A percentile compares a stretch with the other conserved stretches of the same genome.
Evolutionary conservation across 2,797 vertebrate species (phyloP).

Genomic region (Acrocephalus scirpaceus): DNA sequence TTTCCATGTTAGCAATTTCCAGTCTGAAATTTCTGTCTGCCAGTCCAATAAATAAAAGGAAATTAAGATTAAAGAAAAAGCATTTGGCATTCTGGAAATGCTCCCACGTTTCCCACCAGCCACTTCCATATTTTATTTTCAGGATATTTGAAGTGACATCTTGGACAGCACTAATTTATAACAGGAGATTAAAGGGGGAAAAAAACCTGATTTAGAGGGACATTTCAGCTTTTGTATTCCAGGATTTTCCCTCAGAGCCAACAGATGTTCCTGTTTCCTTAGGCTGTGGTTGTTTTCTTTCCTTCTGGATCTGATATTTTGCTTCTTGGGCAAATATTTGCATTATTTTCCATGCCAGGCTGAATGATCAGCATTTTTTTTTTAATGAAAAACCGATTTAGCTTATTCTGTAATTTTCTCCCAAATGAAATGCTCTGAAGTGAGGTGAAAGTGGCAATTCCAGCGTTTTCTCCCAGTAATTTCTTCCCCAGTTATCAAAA

Average conservation of each 20-base stretch:
- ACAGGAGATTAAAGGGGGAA: not conserved
- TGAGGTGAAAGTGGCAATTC: not conserved
- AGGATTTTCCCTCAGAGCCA: not conserved
- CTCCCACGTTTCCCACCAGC: not conserved
- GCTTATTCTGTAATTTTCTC: not conserved
- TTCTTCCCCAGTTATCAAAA: not conserved
- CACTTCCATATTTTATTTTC: not conserved
- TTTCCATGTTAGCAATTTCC: not conserved
- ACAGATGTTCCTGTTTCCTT: slow-evolving; percentile 21
- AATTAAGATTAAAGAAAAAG: not conserved
- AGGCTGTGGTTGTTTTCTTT: not conserved
- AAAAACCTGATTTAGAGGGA: not conserved
- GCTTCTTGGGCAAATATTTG: slow-evolving; percentile 12
- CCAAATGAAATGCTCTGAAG: not conserved
- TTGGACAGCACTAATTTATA: not conserved
- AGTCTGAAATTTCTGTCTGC: not conserved
- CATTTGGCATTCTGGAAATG: not conserved
- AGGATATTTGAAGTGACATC: not conserved
- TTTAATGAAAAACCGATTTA: not conserved
- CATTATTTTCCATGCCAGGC: not conserved
- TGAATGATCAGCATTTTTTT: not conserved
- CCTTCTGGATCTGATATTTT: not conserved
- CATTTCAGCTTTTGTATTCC: not conserved
- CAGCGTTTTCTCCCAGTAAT: not conserved
- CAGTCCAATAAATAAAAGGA: not conserved